Conservation (phyloP, 1,140 invertebrate species). For the Achroia grisella region DNA sequence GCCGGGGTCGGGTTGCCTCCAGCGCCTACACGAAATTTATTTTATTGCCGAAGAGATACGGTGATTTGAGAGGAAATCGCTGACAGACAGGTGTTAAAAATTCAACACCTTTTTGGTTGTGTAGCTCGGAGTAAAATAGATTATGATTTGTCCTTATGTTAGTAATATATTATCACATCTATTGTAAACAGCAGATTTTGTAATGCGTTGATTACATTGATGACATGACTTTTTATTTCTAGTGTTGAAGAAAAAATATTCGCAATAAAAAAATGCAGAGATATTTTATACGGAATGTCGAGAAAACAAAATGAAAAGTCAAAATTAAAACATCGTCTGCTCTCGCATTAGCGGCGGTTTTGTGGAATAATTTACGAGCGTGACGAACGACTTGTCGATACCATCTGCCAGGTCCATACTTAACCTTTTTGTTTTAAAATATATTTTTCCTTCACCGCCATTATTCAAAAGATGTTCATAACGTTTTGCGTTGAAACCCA, state of each 20-base stretch:
- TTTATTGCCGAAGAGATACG: slow-evolving; percentile 68
- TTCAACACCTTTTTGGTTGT: slow-evolving; percentile 54
- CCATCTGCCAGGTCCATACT: slow-evolving; percentile 60
- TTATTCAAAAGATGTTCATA: slow-evolving; percentile 68
- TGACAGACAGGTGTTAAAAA: slow-evolving; percentile 69
- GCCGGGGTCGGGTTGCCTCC: slow-evolving; percentile 47
- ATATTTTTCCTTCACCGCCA: slow-evolving; percentile 54
- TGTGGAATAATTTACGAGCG: slow-evolving; percentile 68
- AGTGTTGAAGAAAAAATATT: slow-evolving; percentile 21
- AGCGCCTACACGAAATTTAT: slow-evolving; percentile 68
- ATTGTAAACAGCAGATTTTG: too few relatives aligned
- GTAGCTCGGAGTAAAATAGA: background rate
- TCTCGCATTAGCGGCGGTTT: slow-evolving; percentile 64
- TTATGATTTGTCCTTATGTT: slow-evolving; percentile 45
- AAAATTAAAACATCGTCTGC: slow-evolving; percentile 65
- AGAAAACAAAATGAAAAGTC: slow-evolving; percentile 42
- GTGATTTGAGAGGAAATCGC: slow-evolving; percentile 64
- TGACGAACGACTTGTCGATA: slow-evolving; percentile 64
- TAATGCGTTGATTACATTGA: too few relatives aligned
- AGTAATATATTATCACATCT: slow-evolving; percentile 27
- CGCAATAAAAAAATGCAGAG: slow-evolving; percentile 42
- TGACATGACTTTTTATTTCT: too few relatives aligned
- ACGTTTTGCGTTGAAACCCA: slow-evolving; percentile 54
- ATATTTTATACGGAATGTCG: slow-evolving; percentile 44
- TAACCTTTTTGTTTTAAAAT: slow-evolving; percentile 65